Evolutionary conservation across 1,140 invertebrate genomes (phyloP).

Genomic region (Drosophila repletoides): DNA sequence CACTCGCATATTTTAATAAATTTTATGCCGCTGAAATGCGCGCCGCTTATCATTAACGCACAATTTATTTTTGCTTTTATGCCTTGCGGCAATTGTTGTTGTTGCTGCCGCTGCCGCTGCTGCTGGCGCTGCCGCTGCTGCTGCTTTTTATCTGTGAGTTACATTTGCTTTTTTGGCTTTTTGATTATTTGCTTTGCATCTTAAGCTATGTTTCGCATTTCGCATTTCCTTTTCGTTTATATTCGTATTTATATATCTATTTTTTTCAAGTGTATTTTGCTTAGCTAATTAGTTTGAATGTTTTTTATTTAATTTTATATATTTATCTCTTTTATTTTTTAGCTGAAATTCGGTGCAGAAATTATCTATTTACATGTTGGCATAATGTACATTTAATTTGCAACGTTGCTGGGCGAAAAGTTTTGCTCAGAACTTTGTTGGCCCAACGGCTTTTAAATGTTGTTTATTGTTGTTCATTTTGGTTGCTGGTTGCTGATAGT

Average conservation of each 20-base stretch:
- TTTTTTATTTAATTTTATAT: slow-evolving; percentile 45
- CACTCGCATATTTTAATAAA: slow-evolving; percentile 78
- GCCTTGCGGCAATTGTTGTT: slow-evolving; percentile 29
- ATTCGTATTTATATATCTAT: slow-evolving; percentile 5
- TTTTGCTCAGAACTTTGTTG: slow-evolving; percentile 61
- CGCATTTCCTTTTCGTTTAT: slow-evolving; percentile 10
- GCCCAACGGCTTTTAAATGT: slow-evolving; percentile 73
- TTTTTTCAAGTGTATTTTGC: slow-evolving; percentile 42
- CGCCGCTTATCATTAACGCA: slow-evolving; percentile 79
- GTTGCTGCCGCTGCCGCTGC: slow-evolving; percentile 13
- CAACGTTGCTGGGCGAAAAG: slow-evolving; percentile 44
- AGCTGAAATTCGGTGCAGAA: slow-evolving; percentile 34
- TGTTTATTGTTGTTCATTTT: slow-evolving; percentile 71
- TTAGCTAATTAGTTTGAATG: slow-evolving; percentile 70
- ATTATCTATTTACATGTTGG: slow-evolving; percentile 79
- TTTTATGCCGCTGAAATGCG: slow-evolving; percentile 78
- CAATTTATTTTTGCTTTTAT: slow-evolving; percentile 81
- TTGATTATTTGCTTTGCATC: slow-evolving; percentile 74
- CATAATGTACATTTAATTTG: slow-evolving; percentile 77
- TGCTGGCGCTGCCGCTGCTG: slow-evolving; percentile 4
- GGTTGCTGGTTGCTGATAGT: slow-evolving; percentile 16
- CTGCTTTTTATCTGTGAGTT: slow-evolving; percentile 71
- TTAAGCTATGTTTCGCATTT: slow-evolving; percentile 49
- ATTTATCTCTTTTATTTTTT: slow-evolving; percentile 43
- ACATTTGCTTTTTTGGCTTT: slow-evolving; percentile 79